A percentile compares a stretch with the other conserved stretches of the same genome.
Conservation (phyloP, 2,888 invertebrate species). For the Aphrophora alni region DNA sequence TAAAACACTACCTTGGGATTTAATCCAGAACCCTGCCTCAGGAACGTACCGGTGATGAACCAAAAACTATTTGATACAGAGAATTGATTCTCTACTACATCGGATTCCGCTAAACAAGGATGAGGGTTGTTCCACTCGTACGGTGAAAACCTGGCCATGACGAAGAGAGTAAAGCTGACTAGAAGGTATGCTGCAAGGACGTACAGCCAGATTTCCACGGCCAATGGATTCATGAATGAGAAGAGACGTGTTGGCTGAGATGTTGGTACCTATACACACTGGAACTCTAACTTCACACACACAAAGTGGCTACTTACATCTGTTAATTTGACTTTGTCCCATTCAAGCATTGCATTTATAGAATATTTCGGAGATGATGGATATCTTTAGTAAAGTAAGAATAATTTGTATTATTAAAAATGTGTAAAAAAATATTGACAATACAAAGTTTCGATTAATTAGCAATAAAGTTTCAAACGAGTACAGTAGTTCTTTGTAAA, state of each 20-base stretch:
- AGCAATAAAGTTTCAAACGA: too few relatives aligned
- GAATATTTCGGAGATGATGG: too few relatives aligned
- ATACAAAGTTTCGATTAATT: too few relatives aligned
- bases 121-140: slow-evolving; percentile 92
- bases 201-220: slow-evolving; percentile 96
- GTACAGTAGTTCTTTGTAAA: too few relatives aligned
- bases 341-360: too few relatives aligned
- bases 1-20: slow-evolving; percentile 81
- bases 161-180: slow-evolving; percentile 92
- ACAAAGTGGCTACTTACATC: neutral
- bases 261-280: slow-evolving; percentile 75
- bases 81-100: slow-evolving; percentile 94
- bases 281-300: slow-evolving; percentile 2
- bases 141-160: slow-evolving; percentile 96
- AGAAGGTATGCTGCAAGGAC: slow-evolving; percentile 92
- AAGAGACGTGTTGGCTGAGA: slow-evolving; percentile 88
- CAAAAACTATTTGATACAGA: slow-evolving; percentile 95
- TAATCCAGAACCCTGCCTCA: slow-evolving; percentile 91
- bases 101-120: slow-evolving; percentile 80
- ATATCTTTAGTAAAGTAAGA: too few relatives aligned
- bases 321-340: too few relatives aligned
- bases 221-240: slow-evolving; percentile 96
- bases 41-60: slow-evolving; percentile 94
- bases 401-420: too few relatives aligned
- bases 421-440: too few relatives aligned